Base-by-base conservation (phyloP, 2,797 vertebrate genomes). In the Hipposideros larvatus region DNA sequence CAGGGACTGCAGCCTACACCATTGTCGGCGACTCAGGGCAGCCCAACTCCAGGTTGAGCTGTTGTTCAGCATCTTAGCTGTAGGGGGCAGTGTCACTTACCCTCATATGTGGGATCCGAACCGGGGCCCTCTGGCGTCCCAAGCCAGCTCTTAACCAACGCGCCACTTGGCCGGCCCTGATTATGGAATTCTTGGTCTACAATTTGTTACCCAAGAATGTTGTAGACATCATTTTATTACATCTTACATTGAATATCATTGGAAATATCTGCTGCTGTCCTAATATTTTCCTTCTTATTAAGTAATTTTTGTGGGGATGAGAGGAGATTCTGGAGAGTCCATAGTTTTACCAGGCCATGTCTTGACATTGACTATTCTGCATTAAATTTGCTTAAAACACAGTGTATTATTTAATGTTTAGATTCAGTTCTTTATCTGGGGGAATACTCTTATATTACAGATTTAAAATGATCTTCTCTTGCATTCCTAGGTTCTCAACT, bases 381-480 rank as follows among this genome's bases (percentile, higher is more conserved):
- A 59, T 66, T 31, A 21, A 65, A 57, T 90, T 66, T 74, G 7
- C 28, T 92, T 22, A 14, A 92, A 95, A 80, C 11, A 28, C 13
- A 16, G 19, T 34, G 5, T 55, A 4, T 43, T 63, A 26, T 78
- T 86, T 43, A 70, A 71, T 61, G 26, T 66, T 78, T 63, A 55
- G 7, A 66, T 80, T 87, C 22, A 80, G 4, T 46, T 82, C 11
- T 94, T 87, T 37, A 68, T 57, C 71, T 80, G 28, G 7, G 1
- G 8, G 0, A 61, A 74, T 41, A 43, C 11, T 61, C 11, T 84
- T 70, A 19, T 66, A 70, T 65, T 78, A 82, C 1, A 83, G 9
- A 61, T 66, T 90, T 80, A n/a, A 97, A 85, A 95, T 63, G 28
- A 0, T 63, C n/a, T 68, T 77, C 34, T 66, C 8, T 77, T 70